phyloP scores from a whole-genome alignment of 2,888 invertebrate genomes.

The Luperina testacea region DNA sequence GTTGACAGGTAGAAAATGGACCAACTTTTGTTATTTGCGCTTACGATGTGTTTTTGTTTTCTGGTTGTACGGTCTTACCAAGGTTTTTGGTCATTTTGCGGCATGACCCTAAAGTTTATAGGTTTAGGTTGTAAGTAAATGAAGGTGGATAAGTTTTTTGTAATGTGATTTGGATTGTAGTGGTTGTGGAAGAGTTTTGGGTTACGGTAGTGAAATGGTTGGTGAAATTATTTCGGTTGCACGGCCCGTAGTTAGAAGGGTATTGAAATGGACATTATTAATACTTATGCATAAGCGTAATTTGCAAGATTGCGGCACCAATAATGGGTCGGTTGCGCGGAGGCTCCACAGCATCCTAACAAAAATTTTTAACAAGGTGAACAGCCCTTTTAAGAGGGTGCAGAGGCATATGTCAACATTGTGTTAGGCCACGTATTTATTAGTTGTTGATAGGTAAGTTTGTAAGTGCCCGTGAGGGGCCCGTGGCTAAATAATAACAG shows the following conservation, averaged over 20 bases:
- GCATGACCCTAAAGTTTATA: conserved; percentile 53
- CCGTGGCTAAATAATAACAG: no score
- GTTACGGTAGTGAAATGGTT: conserved; percentile 15
- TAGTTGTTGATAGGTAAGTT: no score
- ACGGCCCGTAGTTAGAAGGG: neutral
- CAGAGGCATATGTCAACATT: no score
- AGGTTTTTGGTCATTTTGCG: conserved; percentile 52
- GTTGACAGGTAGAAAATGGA: conserved; percentile 60
- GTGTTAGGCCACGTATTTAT: no score
- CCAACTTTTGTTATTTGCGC: conserved; percentile 56
- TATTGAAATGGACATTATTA: neutral
- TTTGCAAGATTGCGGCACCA: no score
- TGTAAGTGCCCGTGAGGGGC: no score
- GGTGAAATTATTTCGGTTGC: conserved; percentile 7
- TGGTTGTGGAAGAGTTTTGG: conserved; percentile 17
- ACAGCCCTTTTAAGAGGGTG: no score
- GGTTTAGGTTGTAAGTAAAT: conserved; percentile 29
- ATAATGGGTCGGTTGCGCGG: no score
- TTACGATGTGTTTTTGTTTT: conserved; percentile 50
- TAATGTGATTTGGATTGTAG: conserved; percentile 35
- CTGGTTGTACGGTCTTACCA: neutral
- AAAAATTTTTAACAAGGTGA: no score
- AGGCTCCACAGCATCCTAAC: no score
- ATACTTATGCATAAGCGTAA: neutral
- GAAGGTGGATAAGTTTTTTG: conserved; percentile 37